Percentiles rank a stretch among this genome's conserved stretches.
Conservation (phyloP, 2,797 vertebrate genomes). For the Balearica regulorum region DNA sequence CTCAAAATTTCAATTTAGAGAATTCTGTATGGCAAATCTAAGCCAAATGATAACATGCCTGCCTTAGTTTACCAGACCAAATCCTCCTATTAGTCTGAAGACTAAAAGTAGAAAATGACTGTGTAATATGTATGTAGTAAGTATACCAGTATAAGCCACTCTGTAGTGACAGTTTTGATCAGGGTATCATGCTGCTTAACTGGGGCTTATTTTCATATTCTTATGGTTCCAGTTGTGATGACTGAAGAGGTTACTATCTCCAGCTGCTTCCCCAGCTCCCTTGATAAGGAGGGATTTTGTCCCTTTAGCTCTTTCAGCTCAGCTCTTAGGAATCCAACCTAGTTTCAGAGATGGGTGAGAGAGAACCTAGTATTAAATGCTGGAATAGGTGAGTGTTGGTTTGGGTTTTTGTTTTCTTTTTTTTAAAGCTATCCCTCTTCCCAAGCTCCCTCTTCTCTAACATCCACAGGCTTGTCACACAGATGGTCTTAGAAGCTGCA, state of each 20-base stretch:
- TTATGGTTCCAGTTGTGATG: background rate
- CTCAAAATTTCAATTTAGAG: background rate
- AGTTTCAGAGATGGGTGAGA: background rate
- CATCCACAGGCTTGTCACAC: background rate
- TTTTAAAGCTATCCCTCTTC: background rate
- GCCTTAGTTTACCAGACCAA: background rate
- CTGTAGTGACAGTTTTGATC: background rate
- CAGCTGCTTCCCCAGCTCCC: background rate
- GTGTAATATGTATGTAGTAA: background rate
- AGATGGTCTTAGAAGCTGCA: background rate
- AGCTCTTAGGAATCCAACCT: background rate
- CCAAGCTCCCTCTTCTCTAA: background rate
- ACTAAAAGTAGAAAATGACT: background rate
- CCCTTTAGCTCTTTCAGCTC: background rate
- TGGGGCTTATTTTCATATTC: background rate
- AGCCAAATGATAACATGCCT: background rate
- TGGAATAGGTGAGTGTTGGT: background rate
- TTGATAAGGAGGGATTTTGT: accelerated
- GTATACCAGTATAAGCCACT: background rate
- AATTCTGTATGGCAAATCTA: background rate
- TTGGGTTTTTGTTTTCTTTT: background rate
- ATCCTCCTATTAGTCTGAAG: background rate
- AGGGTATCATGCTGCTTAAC: background rate
- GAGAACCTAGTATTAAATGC: background rate
- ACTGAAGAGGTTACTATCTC: background rate